Conservation (phyloP, 2,797 vertebrate genomes). For the Pogoniulus pusillus region DNA sequence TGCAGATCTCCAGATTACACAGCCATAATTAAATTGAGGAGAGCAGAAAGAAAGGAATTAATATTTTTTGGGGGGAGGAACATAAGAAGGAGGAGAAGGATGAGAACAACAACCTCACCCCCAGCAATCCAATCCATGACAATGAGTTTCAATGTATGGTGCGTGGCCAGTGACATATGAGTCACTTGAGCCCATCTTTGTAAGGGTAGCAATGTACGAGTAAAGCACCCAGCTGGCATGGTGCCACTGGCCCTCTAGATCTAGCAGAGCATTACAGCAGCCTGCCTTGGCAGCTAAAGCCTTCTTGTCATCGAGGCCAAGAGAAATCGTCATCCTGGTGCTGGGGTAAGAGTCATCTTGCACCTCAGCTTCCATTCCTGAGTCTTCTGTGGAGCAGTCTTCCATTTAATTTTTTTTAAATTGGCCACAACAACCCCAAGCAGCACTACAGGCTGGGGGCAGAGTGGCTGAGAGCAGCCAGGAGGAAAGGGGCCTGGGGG, state of each 20-base stretch:
- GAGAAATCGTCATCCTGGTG: not conserved
- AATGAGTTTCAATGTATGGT: conserved; percentile 45
- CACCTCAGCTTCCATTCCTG: not conserved
- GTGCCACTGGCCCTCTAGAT: conserved; percentile 22
- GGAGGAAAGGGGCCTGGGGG: no score
- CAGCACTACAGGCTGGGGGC: no score
- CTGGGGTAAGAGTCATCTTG: not conserved
- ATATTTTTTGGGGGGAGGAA: not conserved
- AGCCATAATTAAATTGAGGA: conserved; percentile 55
- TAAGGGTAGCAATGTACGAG: conserved; percentile 15
- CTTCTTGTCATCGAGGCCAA: not conserved
- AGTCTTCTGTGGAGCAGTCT: not conserved
- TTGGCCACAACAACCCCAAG: no score
- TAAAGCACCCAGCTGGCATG: conserved; percentile 10
- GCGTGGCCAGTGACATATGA: conserved; percentile 55
- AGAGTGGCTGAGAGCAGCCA: no score
- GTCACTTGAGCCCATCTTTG: conserved; percentile 47
- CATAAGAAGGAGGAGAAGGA: not conserved
- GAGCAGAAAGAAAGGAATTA: conserved; percentile 20
- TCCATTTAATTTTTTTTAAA: no score
- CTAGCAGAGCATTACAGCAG: not conserved
- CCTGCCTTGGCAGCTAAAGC: not conserved
- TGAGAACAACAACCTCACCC: not conserved
- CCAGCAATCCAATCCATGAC: conserved; percentile 17
- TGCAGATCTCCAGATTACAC: conserved; percentile 50